A percentile compares a stretch with the other conserved stretches of the same genome.
These are phyloP conservation scores for Hormaphis cornu DNA, from an alignment of 1,140 invertebrate genomes.

Conservation along the genomic window DNA sequence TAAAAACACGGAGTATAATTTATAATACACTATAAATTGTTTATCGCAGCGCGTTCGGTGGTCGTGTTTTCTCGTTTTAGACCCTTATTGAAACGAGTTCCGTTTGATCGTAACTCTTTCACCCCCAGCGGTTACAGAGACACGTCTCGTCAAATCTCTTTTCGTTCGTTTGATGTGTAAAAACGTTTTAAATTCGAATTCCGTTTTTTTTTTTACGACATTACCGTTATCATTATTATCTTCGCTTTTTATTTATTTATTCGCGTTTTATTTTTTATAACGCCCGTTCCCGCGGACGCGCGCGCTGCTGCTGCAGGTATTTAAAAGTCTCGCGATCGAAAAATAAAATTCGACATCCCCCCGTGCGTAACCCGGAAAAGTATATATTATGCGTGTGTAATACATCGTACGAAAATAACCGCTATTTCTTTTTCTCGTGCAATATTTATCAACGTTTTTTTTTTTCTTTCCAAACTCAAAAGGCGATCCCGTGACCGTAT, in stretches of 20 bases:
- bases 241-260: background rate
- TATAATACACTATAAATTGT: no score
- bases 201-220: background rate
- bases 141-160: background rate
- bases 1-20: no score
- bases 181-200: constrained; percentile 4
- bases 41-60: no score
- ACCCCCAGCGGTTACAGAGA: no score
- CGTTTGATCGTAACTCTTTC: background rate
- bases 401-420: no score
- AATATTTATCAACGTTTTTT: constrained; percentile 19
- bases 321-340: constrained; percentile 3
- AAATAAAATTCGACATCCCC: constrained; percentile 6
- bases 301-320: constrained; percentile 2
- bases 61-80: no score
- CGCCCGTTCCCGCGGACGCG: background rate
- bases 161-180: background rate
- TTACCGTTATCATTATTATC: no score
- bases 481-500: background rate
- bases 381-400: no score
- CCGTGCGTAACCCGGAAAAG: background rate
- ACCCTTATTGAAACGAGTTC: no score
- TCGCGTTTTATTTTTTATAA: background rate
- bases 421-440: background rate
- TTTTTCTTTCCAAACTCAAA: no score